Conservation (phyloP, 2,888 invertebrate species). For the Cepaea hortensis region DNA sequence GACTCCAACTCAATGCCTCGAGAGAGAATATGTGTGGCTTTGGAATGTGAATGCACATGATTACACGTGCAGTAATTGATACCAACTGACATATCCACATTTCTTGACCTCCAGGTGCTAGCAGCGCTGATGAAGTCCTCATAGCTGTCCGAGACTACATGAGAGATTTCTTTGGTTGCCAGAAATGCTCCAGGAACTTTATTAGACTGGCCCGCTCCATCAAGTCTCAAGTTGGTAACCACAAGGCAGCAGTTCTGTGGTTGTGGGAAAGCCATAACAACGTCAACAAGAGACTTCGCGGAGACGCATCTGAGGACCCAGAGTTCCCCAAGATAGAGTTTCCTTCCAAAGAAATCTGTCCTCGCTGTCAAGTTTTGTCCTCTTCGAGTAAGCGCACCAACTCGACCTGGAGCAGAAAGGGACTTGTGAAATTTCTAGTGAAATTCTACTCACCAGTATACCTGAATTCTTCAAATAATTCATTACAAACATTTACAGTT, state of each 20-base stretch:
- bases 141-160: conserved; percentile 81
- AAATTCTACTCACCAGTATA: conserved; percentile 61
- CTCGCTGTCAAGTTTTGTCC: conserved; percentile 67
- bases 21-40: neutral
- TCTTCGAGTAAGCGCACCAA: neutral
- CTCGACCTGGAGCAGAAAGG: conserved; percentile 55
- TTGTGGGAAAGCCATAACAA: conserved; percentile 93
- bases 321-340: conserved; percentile 91
- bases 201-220: conserved; percentile 86
- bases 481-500: neutral
- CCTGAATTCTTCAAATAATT: conserved; percentile 39
- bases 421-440: conserved; percentile 62
- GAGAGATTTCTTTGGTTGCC: conserved; percentile 93
- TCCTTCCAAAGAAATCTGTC: conserved; percentile 84
- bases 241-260: conserved; percentile 89
- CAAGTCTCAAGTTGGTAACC: conserved; percentile 83
- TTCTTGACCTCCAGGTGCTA: conserved; percentile 20
- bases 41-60: neutral
- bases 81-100: neutral
- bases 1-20: too few species aligned
- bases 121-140: conserved; percentile 57
- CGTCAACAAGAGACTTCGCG: conserved; percentile 90
- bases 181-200: conserved; percentile 93
- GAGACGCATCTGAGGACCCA: conserved; percentile 92
- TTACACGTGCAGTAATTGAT: neutral